A percentile compares a stretch with the other conserved stretches of the same genome.
Evolutionary conservation across 2,113 vertebrate genomes (phyloP).

Genomic region (Mungos mungo): DNA sequence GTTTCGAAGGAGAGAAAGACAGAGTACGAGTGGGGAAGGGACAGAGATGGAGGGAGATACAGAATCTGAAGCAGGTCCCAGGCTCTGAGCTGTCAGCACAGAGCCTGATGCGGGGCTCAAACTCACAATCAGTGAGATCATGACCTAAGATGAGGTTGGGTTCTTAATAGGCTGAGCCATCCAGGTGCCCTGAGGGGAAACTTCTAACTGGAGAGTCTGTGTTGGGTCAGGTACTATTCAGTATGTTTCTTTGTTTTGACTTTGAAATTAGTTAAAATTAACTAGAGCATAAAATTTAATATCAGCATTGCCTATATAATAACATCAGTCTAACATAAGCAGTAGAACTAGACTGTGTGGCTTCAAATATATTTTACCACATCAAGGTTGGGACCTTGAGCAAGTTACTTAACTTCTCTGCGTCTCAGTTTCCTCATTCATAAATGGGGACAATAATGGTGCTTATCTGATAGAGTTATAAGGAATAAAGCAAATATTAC

Average conservation of each 20-base stretch:
- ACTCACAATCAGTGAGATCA: too few relatives aligned
- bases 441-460: background rate
- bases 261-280: slow-evolving; percentile 37
- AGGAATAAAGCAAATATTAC: background rate
- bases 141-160: too few relatives aligned
- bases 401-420: background rate
- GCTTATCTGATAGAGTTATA: background rate
- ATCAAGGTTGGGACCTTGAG: background rate
- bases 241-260: background rate
- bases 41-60: too few relatives aligned
- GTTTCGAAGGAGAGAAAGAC: too few relatives aligned
- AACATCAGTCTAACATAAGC: background rate
- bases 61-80: too few relatives aligned
- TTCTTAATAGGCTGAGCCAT: too few relatives aligned
- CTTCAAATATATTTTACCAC: background rate
- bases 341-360: background rate
- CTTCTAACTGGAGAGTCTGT: background rate
- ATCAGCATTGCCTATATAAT: background rate
- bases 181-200: too few relatives aligned
- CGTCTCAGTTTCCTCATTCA: background rate
- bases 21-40: too few relatives aligned
- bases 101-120: too few relatives aligned
- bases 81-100: too few relatives aligned
- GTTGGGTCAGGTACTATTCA: background rate
- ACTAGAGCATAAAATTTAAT: background rate